Base-by-base conservation (phyloP, 2,113 vertebrate species). In the Oxyruncus cristatus region DNA sequence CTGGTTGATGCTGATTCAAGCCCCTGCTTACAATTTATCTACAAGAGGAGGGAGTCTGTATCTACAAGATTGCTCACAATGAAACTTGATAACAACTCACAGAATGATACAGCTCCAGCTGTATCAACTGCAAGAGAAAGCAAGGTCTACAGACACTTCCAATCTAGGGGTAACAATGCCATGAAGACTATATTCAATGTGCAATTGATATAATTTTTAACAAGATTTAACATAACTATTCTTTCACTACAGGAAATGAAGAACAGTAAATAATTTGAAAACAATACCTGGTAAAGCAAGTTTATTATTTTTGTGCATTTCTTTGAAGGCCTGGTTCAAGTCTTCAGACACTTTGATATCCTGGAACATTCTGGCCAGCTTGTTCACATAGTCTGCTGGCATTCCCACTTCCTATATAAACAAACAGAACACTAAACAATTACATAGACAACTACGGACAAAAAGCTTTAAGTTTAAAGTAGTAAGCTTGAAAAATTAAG, bases 301-400 rank as follows among this genome's bases (percentile, higher is more conserved):
- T 90, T 99, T 99, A 98, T 99, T 99, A 79, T 99, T 99, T 98
- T 99, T 99, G 95, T 99, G 99, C 99, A 99, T 99, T 98, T 99
- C 99, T 97, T 99, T 99, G 97, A 99, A 99, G 59, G 99, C 99
- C 87, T 99, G 99, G 97, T 99, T 99, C 95, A 99, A 98, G 97
- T 99, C 99, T 98, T 99, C 99, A 42, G 99, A 99, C 76, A 99
- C 99, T 97, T 99, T 99, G 97, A 99, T 99, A 98, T 99, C 99
- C 84, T 99, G 99, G 97, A 99, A 99, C 99, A 99, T 99, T 95
- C 99, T 98, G 83, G 99, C 99, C 87, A 99, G 98, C 91, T 99
- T 99, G 98, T 99, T 99, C 93, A 99, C 99, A 71, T 99, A 99
- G 97, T 99, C 99, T 50, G 99, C 99, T 37, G 99, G 99, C 99